A percentile compares a stretch with the other conserved stretches of the same genome.
phyloP scores from a whole-genome alignment of 2,888 invertebrate species.

The Rhingia campestris region DNA sequence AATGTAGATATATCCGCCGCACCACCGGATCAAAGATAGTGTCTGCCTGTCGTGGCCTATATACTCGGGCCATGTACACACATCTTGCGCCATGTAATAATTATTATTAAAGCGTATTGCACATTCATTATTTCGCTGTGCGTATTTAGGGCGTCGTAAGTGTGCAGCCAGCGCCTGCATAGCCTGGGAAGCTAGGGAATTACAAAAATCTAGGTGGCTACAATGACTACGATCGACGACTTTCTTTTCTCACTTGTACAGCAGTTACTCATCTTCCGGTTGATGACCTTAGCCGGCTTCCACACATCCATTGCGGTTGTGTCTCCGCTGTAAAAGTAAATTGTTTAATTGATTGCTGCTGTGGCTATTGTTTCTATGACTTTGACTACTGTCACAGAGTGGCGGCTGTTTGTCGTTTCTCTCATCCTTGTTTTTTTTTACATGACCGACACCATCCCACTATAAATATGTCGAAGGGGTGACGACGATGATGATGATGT shows the following conservation, averaged over 20 bases:
- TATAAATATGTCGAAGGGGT: conserved; percentile 4
- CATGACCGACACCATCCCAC: too few relatives aligned
- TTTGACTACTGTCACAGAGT: neutral
- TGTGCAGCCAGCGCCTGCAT: neutral
- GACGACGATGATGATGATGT: conserved; percentile 10
- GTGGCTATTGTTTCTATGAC: conserved; percentile 30
- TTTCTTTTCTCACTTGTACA: conserved; percentile 66
- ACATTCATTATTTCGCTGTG: conserved; percentile 15
- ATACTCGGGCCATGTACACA: conserved; percentile 21
- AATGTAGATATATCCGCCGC: neutral
- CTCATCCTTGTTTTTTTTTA: conserved; percentile 22
- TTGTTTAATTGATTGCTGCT: conserved; percentile 64
- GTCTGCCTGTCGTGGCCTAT: conserved; percentile 57
- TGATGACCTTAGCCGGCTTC: conserved; percentile 81
- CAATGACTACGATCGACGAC: conserved; percentile 40
- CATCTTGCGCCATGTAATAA: conserved; percentile 42
- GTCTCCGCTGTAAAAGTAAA: conserved; percentile 53
- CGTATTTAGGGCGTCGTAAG: conserved; percentile 27
- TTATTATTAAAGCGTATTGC: conserved; percentile 32
- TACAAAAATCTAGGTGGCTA: conserved; percentile 22
- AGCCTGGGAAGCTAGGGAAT: conserved; percentile 24
- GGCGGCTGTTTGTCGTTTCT: too few relatives aligned
- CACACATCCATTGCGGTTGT: conserved; percentile 40
- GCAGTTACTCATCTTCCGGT: conserved; percentile 78
- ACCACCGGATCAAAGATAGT: conserved; percentile 1